Evolutionary conservation across 37 sponge, comb jelly and placozoan genomes (phyloP), one percentile per base, ranked within the genome.

Genomic region (Cladorhizidae sp.): DNA sequence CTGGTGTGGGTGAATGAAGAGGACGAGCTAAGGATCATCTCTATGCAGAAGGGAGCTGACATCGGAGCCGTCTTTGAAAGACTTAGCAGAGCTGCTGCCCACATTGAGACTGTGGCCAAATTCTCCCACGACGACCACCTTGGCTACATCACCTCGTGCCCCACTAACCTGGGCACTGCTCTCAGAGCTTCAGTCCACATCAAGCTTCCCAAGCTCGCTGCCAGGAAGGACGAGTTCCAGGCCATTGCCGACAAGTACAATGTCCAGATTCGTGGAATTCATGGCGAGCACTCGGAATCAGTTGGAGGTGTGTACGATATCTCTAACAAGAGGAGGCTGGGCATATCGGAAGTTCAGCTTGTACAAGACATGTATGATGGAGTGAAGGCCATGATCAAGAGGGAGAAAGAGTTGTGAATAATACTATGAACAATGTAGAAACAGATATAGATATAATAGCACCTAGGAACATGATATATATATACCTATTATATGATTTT

Each of bases 1-100:
- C 77, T 90, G 23, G 91, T 90, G 41, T 90, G 91, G 91, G 90
- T 97, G 36, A 93, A 93, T 70, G 97, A 97, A 54, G 97, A 97
- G 62, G 97, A 97, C 67, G 94, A 97, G 82, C 72, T 78, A 18
- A 83, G 97, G 64, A 84, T 97, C 79, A 97, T 97, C 74, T 88
- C 89, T 72, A 97, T 97, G 97, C 83, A 97, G 86, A 92, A 84
- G 70, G 93, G 90, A 26, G 94, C 87, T 20, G 77, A 97, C 68
- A 74, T 97, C 36, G 67, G 57, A 70, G 85, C 68, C 17, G 97
- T 93, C 17, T 89, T 93, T 76, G 57, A 67, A 38, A 42, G 85
- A 25, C 67, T 93, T 45, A 81, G 89, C 38, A 52, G 59, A 17
- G 86, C 75, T 38, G 40, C 86, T 22, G 78, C 77, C 72, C 41